Evolutionary conservation across 2,797 vertebrate species (phyloP).

Genomic region (Sparidentex hasta): DNA sequence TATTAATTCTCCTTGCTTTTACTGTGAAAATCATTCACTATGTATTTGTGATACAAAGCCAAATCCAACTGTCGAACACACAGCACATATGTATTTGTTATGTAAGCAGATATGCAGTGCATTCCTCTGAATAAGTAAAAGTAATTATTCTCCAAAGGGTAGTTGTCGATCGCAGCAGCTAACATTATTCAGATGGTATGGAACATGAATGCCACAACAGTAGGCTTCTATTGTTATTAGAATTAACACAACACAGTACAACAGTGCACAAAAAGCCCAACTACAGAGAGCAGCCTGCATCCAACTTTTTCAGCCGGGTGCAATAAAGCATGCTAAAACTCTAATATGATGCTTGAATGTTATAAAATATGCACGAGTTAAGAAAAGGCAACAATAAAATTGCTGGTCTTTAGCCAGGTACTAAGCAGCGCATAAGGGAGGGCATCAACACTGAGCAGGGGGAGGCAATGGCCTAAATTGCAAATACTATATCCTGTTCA

Average conservation of each 20-base stretch:
- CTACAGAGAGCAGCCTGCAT: slow-evolving; percentile 18
- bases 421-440: slow-evolving; percentile 30
- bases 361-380: slow-evolving; percentile 59
- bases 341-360: slow-evolving; percentile 46
- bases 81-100: not conserved
- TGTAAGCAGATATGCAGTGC: not conserved
- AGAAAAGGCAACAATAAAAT: slow-evolving; percentile 34
- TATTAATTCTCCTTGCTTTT: not conserved
- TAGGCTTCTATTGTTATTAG: not conserved
- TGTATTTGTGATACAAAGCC: not conserved
- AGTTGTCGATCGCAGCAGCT: not conserved
- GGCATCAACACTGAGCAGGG: slow-evolving; percentile 12
- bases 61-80: not conserved
- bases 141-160: not conserved
- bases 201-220: not conserved
- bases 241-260: not conserved
- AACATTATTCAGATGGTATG: slow-evolving; percentile 1
- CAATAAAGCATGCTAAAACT: slow-evolving; percentile 59
- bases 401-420: slow-evolving; percentile 48
- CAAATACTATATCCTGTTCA: slow-evolving; percentile 11
- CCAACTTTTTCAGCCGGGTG: slow-evolving; percentile 36
- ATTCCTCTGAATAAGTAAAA: not conserved
- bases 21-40: not conserved
- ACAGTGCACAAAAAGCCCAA: not conserved
- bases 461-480: slow-evolving; percentile 37